A percentile compares a stretch with the other conserved stretches of the same genome.
phyloP scores from a whole-genome alignment of 2,888 invertebrate genomes.

The Cryptus armator region DNA sequence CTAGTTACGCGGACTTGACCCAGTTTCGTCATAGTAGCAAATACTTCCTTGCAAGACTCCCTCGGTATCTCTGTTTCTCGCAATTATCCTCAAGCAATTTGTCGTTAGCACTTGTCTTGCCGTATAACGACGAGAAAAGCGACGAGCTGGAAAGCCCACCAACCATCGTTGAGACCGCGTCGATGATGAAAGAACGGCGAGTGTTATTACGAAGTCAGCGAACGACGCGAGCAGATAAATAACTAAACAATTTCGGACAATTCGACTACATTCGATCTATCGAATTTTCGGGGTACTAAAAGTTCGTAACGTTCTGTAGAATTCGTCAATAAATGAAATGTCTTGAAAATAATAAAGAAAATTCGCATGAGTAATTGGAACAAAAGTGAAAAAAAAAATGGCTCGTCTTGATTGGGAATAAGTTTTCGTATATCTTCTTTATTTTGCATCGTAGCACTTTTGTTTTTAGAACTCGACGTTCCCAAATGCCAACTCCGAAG shows the following conservation, averaged over 20 bases:
- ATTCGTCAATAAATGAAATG: too few relatives aligned
- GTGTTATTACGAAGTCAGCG: constrained; percentile 4
- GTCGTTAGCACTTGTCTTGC: constrained; percentile 38
- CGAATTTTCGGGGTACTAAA: neutral
- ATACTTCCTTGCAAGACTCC: constrained; percentile 38
- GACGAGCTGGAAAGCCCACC: constrained; percentile 3
- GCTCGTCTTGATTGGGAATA: too few relatives aligned
- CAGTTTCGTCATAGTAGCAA: constrained; percentile 56
- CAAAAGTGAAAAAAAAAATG: too few relatives aligned
- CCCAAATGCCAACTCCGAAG: constrained; percentile 8
- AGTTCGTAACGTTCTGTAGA: too few relatives aligned
- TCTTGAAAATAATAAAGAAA: too few relatives aligned
- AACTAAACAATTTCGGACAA: neutral
- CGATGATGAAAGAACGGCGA: constrained; percentile 44
- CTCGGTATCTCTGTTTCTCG: constrained; percentile 27
- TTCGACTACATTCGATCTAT: neutral
- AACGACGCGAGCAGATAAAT: constrained; percentile 16
- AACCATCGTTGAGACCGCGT: constrained; percentile 20
- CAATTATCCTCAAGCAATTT: constrained; percentile 69
- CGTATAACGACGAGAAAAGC: constrained; percentile 15
- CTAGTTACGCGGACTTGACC: constrained; percentile 60
- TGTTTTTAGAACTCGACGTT: too few relatives aligned
- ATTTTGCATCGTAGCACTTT: too few relatives aligned
- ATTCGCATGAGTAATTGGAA: too few relatives aligned
- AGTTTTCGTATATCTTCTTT: too few relatives aligned